phyloP scores from a whole-genome alignment of 2,888 invertebrate genomes.

The Spilarctia lutea region DNA sequence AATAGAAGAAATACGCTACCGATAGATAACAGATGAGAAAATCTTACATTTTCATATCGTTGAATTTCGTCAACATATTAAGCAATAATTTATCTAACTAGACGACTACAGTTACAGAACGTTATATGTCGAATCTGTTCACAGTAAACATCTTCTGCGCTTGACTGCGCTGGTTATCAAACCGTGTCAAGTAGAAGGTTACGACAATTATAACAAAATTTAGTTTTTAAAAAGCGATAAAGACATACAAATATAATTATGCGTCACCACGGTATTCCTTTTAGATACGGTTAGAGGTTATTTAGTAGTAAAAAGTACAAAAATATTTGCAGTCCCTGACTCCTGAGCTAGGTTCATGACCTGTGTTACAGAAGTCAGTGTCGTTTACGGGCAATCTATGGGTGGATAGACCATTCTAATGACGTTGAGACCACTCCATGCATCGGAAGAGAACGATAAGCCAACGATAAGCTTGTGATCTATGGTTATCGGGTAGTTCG shows the following conservation, averaged over 20 bases:
- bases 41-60: constrained; percentile 7
- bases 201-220: constrained; percentile 9
- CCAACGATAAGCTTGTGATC: too few relatives aligned
- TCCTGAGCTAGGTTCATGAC: too few relatives aligned
- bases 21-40: background rate
- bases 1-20: background rate
- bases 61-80: constrained; percentile 5
- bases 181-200: constrained; percentile 14
- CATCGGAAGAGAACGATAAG: too few relatives aligned
- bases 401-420: too few relatives aligned
- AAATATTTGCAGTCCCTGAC: too few relatives aligned
- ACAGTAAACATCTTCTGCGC: background rate
- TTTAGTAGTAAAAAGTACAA: too few relatives aligned
- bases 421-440: too few relatives aligned
- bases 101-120: constrained; percentile 1
- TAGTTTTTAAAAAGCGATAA: background rate
- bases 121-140: background rate
- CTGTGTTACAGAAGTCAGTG: too few relatives aligned
- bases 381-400: too few relatives aligned
- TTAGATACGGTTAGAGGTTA: background rate
- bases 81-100: background rate
- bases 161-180: constrained; percentile 13
- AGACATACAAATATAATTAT: background rate
- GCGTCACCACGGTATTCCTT: constrained; percentile 6
- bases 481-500: too few relatives aligned